These are phyloP conservation scores for Heliconius melpomene DNA, from an alignment of 1,140 invertebrate species.

Conservation along the genomic window DNA sequence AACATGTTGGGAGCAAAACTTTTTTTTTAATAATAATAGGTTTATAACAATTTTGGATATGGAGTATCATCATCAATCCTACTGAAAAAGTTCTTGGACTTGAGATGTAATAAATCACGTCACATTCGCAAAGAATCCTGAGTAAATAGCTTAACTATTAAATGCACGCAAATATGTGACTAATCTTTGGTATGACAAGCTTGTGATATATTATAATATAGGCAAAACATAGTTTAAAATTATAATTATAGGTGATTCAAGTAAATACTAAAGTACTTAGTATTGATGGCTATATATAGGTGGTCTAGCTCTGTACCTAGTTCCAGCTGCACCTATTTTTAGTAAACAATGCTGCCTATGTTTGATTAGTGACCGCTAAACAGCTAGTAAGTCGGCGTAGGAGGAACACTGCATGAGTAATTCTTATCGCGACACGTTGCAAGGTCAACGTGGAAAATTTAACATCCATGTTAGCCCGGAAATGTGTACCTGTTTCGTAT, in stretches of 20 bases:
- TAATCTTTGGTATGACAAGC: slow-evolving; percentile 7
- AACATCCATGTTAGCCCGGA: slow-evolving; percentile 34
- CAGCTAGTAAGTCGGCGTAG: slow-evolving; percentile 47
- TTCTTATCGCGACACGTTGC: slow-evolving; percentile 62
- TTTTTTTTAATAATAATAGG: not conserved
- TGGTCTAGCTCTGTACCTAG: not conserved
- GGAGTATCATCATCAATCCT: not conserved
- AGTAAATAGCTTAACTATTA: not conserved
- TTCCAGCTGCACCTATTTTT: slow-evolving; percentile 39
- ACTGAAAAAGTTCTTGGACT: not conserved
- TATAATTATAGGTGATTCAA: not conserved
- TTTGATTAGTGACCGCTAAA: slow-evolving; percentile 57
- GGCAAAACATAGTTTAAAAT: not conserved
- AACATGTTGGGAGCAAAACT: slow-evolving; percentile 3
- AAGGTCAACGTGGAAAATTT: slow-evolving; percentile 64
- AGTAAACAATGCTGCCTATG: slow-evolving; percentile 50
- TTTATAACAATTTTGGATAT: not conserved
- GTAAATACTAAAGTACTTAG: not conserved
- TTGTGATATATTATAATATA: not conserved
- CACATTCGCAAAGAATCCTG: not conserved
- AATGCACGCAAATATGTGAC: not conserved
- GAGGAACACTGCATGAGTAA: slow-evolving; percentile 64
- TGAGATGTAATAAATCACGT: not conserved
- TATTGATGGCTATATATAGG: not conserved
- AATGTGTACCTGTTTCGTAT: slow-evolving; percentile 25